These are phyloP conservation scores for Chaitophorus viminalis DNA, from an alignment of 2,888 invertebrate species.

Conservation along the genomic window DNA sequence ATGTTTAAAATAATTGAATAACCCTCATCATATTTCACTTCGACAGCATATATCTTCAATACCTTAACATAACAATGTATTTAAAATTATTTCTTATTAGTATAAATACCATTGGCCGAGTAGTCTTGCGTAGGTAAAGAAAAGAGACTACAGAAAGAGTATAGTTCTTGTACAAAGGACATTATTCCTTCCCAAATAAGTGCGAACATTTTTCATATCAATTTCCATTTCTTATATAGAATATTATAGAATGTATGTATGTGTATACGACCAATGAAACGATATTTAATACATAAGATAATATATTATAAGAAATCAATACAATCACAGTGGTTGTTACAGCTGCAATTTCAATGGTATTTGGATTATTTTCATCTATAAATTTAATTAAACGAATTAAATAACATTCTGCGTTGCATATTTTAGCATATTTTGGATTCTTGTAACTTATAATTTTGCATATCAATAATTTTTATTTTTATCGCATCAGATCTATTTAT, in stretches of 20 bases:
- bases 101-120: background rate
- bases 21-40: background rate
- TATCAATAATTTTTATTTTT: background rate
- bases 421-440: constrained; percentile 7
- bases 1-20: background rate
- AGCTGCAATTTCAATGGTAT: background rate
- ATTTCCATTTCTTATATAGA: background rate
- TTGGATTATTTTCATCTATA: constrained; percentile 23
- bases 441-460: background rate
- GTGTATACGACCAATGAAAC: background rate
- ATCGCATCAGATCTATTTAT: background rate
- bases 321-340: background rate
- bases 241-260: background rate
- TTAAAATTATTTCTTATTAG: background rate
- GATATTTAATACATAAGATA: background rate
- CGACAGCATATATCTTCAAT: background rate
- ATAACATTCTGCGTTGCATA: background rate
- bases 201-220: too few species aligned
- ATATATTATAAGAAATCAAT: constrained; percentile 1
- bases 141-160: background rate
- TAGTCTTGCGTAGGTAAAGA: too few species aligned
- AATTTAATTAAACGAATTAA: constrained; percentile 15
- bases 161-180: background rate
- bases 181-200: too few species aligned
- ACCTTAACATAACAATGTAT: background rate